Conservation (phyloP, 2,888 invertebrate species). For the Rhogogaster chlorosoma region DNA sequence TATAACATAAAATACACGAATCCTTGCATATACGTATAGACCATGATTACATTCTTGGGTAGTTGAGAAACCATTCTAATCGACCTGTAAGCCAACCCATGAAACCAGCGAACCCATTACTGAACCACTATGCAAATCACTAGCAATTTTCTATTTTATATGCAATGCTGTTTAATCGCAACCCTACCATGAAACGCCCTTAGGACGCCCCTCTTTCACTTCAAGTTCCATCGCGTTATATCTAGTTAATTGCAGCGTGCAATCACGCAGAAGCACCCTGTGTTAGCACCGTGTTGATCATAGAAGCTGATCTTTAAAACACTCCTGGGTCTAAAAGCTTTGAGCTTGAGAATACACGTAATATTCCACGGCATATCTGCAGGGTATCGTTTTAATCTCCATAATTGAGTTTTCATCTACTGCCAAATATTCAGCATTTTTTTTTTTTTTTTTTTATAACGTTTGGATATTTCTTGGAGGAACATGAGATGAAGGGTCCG, state of each 20-base stretch:
- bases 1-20: not conserved
- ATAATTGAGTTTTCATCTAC: not conserved
- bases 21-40: not conserved
- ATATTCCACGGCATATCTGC: not conserved
- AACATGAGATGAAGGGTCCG: too few relatives aligned
- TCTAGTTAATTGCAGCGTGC: constrained; percentile 32
- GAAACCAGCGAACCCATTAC: constrained; percentile 19
- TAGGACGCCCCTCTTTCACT: constrained; percentile 3
- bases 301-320: constrained; percentile 25
- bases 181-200: constrained; percentile 17
- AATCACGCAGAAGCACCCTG: constrained; percentile 31
- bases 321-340: constrained; percentile 1
- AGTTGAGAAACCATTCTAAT: not conserved
- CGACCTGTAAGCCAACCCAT: not conserved
- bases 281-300: constrained; percentile 18
- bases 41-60: not conserved
- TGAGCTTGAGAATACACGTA: not conserved
- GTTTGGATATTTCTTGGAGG: not conserved
- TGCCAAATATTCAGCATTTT: not conserved
- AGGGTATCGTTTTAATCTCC: not conserved
- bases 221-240: constrained; percentile 35
- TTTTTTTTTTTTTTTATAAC: not conserved
- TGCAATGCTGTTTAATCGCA: constrained; percentile 47
- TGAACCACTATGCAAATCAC: constrained; percentile 61
- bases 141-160: constrained; percentile 54